Base-by-base conservation (phyloP, 2,797 vertebrate genomes). In the Iguana delicatissima region DNA sequence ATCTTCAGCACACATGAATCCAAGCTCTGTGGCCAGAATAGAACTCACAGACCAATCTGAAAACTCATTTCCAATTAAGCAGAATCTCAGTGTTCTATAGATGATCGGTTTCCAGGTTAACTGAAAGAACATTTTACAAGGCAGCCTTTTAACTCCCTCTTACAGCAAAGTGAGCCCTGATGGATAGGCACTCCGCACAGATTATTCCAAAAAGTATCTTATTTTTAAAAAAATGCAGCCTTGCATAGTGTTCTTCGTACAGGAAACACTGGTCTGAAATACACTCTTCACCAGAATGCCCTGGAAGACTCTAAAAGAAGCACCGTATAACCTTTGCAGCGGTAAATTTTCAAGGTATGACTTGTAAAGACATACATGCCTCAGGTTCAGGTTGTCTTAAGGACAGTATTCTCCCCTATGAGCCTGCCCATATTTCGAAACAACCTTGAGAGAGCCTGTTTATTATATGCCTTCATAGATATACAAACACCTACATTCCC, bases 1-100 rank as follows among this genome's bases (percentile, higher is more conserved):
- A 22, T 77, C 20, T 57, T 55, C 84, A 29, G 29, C 22, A 10
- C 12, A 67, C 42, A 24, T 38, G 26, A 64, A 64, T 35, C 64
- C 35, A 0, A 7, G 46, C 80, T 88, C 50, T 89, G 76, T 91
- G 85, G 32, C 38, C 76, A 73, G 79, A 87, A 18, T 20, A 29
- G 22, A 69, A 16, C 16, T n/a, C 76, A 18, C 18, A 1, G 1
- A 91, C 88, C 67, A 50, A 77, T 69, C 79, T 74, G 93, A 89
- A 93, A 90, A 80, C 77, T 73, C 80, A 67, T 62, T 92, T 76
- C 79, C 0, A 42, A 20, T 74, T 64, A 92, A 90, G 32, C 29
- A 2, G 76, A 79, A 89, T 76, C 64, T 93, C 80, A 91, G 52
- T 42, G 67, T 72, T 91, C 92, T 1, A 90, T 10, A 77, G 91